These are phyloP conservation scores for Oncorhynchus tshawytscha DNA, from an alignment of 2,113 vertebrate species.

Conservation along the genomic window DNA sequence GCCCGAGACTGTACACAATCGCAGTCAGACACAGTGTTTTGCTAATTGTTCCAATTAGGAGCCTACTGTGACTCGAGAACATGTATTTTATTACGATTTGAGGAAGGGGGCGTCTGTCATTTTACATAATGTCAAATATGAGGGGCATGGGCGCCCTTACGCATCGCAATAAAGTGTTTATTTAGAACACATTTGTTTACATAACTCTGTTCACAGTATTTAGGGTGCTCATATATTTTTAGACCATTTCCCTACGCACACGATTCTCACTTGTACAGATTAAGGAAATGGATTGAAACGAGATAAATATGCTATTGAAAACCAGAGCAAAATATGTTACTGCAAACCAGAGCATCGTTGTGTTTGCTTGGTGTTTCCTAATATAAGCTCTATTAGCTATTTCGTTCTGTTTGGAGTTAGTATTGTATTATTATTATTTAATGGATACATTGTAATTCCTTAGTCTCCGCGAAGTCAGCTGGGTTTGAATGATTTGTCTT, in stretches of 20 bases:
- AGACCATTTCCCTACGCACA: not conserved
- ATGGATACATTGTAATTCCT: not conserved
- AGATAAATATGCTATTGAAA: not conserved
- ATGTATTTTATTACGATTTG: slow-evolving; percentile 1
- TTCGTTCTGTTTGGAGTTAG: not conserved
- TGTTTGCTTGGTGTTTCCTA: not conserved
- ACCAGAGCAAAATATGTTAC: not conserved
- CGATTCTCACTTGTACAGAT: not conserved
- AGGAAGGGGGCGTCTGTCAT: not conserved
- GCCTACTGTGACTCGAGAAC: not conserved
- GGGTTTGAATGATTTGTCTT: not conserved
- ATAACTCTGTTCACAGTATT: not conserved
- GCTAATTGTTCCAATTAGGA: slow-evolving; percentile 2
- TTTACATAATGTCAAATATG: not conserved
- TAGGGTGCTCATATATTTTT: not conserved
- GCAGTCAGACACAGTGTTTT: slow-evolving; percentile 4
- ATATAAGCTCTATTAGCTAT: not conserved
- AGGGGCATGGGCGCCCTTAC: not conserved
- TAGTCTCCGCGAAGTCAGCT: not conserved
- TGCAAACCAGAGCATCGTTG: not conserved
- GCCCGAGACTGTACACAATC: not conserved
- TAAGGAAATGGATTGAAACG: not conserved
- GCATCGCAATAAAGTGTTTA: not conserved
- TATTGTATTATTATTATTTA: not conserved
- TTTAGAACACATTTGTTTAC: not conserved